Percentiles rank a stretch among this genome's conserved stretches.
Evolutionary conservation across 2,888 invertebrate genomes (phyloP).

Genomic region (Marasmarcha lunaedactyla): DNA sequence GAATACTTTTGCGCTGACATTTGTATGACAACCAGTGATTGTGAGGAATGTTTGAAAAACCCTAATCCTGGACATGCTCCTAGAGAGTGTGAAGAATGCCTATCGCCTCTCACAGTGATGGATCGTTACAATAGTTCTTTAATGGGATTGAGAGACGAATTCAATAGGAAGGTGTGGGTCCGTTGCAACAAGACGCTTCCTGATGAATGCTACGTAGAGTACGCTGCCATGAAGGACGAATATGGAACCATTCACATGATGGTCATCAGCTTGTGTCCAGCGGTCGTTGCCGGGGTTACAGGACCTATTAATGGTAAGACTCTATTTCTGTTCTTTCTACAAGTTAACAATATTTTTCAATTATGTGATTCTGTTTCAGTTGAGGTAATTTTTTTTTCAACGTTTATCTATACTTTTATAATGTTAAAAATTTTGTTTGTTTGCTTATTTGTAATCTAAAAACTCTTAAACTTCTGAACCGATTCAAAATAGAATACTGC

Average conservation of each 20-base stretch:
- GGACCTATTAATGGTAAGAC: conserved; percentile 30
- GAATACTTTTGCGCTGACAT: conserved; percentile 37
- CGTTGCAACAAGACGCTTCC: conserved; percentile 27
- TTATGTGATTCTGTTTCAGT: no score
- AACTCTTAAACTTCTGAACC: no score
- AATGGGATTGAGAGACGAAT: conserved; percentile 19
- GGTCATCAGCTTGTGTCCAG: conserved; percentile 30
- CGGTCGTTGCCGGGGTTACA: conserved; percentile 13
- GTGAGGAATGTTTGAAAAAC: conserved; percentile 32
- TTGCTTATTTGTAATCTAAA: no score
- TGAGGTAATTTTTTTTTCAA: no score
- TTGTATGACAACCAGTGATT: conserved; percentile 29
- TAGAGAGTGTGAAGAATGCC: conserved; percentile 20
- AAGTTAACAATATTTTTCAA: no score
- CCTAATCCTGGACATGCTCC: conserved; percentile 17
- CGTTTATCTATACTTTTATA: no score
- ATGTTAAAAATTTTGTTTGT: no score
- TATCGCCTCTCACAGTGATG: conserved; percentile 14
- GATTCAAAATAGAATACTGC: no score
- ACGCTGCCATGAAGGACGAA: conserved; percentile 28
- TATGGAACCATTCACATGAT: conserved; percentile 25
- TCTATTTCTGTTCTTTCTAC: no score
- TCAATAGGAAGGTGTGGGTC: conserved; percentile 33
- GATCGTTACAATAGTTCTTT: conserved; percentile 22
- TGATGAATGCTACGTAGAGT: conserved; percentile 26